phyloP scores from a whole-genome alignment of 2,797 vertebrate genomes.

The Pterois miles region DNA sequence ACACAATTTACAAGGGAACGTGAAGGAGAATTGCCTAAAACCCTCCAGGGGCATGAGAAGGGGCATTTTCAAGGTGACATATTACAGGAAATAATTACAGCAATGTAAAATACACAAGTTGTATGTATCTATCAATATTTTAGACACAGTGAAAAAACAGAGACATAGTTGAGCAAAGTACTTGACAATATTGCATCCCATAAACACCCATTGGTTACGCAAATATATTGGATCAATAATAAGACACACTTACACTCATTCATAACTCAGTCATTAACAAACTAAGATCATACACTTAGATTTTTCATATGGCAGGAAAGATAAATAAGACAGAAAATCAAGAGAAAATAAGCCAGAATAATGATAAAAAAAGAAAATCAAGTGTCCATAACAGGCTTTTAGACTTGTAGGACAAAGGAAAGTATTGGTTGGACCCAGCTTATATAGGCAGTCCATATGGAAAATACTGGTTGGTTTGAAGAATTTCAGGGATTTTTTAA shows the following conservation, averaged over 20 bases:
- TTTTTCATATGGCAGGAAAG: not conserved
- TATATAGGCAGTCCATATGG: not conserved
- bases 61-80: not conserved
- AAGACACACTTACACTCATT: not conserved
- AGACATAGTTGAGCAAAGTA: not conserved
- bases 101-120: not conserved
- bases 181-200: not conserved
- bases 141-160: not conserved
- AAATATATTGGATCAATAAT: not conserved
- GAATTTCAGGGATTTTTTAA: not conserved
- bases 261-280: not conserved
- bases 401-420: not conserved
- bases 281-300: not conserved
- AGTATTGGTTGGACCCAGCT: not conserved
- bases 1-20: too few relatives aligned
- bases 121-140: not conserved
- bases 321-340: not conserved
- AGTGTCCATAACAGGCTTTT: too few relatives aligned
- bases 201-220: not conserved
- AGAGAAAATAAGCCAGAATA: not conserved
- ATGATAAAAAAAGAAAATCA: not conserved
- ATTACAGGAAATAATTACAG: not conserved
- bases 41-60: not conserved
- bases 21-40: not conserved
- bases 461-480: not conserved